Percentiles rank a stretch among this genome's conserved stretches.
Evolutionary conservation across 1,140 invertebrate genomes (phyloP).

Genomic region (Armadillidium nasatum): DNA sequence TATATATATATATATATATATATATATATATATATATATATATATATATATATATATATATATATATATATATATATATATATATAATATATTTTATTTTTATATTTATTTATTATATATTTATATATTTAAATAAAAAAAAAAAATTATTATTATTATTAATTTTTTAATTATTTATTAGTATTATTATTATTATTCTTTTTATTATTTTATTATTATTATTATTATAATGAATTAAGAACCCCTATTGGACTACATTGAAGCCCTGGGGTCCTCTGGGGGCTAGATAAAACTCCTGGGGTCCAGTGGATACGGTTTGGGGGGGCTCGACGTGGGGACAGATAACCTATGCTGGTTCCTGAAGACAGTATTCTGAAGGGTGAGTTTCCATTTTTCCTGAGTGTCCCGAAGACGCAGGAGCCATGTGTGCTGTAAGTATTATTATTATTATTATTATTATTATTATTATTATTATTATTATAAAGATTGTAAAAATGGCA

Average conservation of each 20-base stretch:
- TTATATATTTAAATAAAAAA: background rate
- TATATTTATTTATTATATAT: background rate
- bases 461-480: too few species aligned
- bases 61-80: background rate
- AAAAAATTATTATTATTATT: background rate
- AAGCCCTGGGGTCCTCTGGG: background rate
- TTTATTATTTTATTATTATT: background rate
- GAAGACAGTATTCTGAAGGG: conserved; percentile 54
- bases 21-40: conserved; percentile 6
- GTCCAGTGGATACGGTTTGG: conserved; percentile 27
- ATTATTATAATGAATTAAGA: background rate
- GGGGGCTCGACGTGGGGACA: conserved; percentile 34
- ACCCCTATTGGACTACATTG: too few species aligned
- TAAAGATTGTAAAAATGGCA: too few species aligned
- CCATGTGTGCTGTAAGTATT: conserved; percentile 51
- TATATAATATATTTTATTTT: background rate
- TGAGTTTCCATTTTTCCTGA: conserved; percentile 56
- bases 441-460: too few species aligned
- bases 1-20: background rate
- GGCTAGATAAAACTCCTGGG: conserved; percentile 21
- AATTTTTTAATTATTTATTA: background rate
- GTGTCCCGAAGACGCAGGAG: conserved; percentile 54
- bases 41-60: background rate
- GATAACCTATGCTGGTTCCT: conserved; percentile 40
- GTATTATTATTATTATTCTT: background rate